Percentiles rank a stretch among this genome's conserved stretches.
Evolutionary conservation across 2,113 vertebrate genomes (phyloP).

Genomic region (Esox niger): DNA sequence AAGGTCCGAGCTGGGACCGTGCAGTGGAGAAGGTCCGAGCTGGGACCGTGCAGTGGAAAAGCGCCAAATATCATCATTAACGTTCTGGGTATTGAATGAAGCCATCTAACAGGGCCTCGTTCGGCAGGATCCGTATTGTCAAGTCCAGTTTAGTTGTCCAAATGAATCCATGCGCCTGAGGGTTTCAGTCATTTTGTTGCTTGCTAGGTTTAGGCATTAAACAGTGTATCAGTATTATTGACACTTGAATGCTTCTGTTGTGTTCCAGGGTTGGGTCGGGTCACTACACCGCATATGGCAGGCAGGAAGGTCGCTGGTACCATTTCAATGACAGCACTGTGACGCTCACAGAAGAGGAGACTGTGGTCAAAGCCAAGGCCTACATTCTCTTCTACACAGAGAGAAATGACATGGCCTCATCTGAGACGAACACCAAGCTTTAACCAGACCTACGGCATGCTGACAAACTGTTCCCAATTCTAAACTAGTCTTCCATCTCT

Average conservation of each 20-base stretch:
- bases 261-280: conserved; percentile 88
- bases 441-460: conserved; percentile 68
- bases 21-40: too few relatives aligned
- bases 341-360: conserved; percentile 86
- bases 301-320: conserved; percentile 90
- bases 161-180: too few relatives aligned
- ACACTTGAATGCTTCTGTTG: conserved; percentile 18
- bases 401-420: conserved; percentile 68
- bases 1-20: too few relatives aligned
- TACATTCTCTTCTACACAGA: conserved; percentile 97
- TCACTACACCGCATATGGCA: conserved; percentile 93
- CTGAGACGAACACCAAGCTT: conserved; percentile 54
- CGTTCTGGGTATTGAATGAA: too few relatives aligned
- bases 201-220: too few relatives aligned
- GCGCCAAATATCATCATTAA: too few relatives aligned
- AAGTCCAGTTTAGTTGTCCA: too few relatives aligned
- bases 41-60: too few relatives aligned
- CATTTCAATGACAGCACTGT: conserved; percentile 99
- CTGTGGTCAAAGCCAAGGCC: conserved; percentile 93
- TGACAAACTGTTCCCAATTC: conserved; percentile 42
- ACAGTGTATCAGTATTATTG: too few relatives aligned
- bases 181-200: too few relatives aligned
- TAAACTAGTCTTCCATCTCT: conserved; percentile 69
- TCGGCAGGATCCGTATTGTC: too few relatives aligned
- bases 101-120: too few relatives aligned